Conservation (phyloP, 2,888 invertebrate species). For the Polydrusus cervinus region DNA sequence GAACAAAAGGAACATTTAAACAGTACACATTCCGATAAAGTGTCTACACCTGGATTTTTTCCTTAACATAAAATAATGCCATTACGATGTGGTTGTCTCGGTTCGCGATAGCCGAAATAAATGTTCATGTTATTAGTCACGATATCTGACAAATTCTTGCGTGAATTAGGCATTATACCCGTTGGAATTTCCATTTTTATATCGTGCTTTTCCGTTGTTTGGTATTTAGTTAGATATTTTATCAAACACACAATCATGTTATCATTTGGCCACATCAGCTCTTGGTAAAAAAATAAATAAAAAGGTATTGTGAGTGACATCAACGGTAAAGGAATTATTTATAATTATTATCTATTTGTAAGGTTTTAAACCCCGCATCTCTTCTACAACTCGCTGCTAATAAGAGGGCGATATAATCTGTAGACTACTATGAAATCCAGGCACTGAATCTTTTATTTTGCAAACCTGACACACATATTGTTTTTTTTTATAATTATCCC, state of each 20-base stretch:
- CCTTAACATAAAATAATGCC: slow-evolving; percentile 4
- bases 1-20: neutral
- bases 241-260: slow-evolving; percentile 25
- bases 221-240: slow-evolving; percentile 27
- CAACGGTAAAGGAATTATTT: too few species aligned
- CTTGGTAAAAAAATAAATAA: slow-evolving; percentile 2
- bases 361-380: too few species aligned
- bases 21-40: neutral
- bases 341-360: too few species aligned
- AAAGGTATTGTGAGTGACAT: neutral
- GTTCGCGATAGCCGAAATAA: slow-evolving; percentile 3
- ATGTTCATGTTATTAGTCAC: slow-evolving; percentile 32
- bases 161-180: slow-evolving; percentile 33
- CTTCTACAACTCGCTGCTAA: too few species aligned
- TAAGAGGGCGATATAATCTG: too few species aligned
- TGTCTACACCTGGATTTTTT: neutral
- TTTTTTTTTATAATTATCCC: too few species aligned
- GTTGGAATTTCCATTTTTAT: slow-evolving; percentile 31
- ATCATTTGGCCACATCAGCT: slow-evolving; percentile 19
- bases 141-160: slow-evolving; percentile 26
- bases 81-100: neutral
- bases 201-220: slow-evolving; percentile 24
- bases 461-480: too few species aligned
- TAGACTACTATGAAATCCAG: too few species aligned
- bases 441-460: too few species aligned